Percentiles rank a stretch among this genome's conserved stretches.
phyloP scores from a whole-genome alignment of 2,888 invertebrate species.

The Andrena minutula region DNA sequence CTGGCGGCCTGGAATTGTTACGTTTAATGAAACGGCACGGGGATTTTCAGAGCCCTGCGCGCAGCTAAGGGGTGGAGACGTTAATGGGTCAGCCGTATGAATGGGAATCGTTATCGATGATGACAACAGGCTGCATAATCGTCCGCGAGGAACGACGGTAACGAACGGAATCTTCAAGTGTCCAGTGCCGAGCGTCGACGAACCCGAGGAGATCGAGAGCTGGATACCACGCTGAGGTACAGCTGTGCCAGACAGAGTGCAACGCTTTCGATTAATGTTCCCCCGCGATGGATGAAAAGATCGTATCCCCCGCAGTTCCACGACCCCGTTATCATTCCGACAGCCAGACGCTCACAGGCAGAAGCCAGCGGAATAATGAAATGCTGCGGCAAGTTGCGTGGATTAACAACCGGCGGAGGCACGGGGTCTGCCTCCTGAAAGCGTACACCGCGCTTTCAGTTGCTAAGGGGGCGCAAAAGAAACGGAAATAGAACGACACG shows the following conservation, averaged over 20 bases:
- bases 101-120: slow-evolving; percentile 41
- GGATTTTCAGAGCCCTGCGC: slow-evolving; percentile 20
- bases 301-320: neutral
- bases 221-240: neutral
- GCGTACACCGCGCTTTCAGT: slow-evolving; percentile 13
- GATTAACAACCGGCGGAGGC: slow-evolving; percentile 27
- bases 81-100: slow-evolving; percentile 50
- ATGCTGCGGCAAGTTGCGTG: slow-evolving; percentile 19
- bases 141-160: neutral
- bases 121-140: slow-evolving; percentile 5
- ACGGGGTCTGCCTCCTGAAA: neutral
- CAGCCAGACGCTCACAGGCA: neutral
- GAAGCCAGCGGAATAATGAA: slow-evolving; percentile 13
- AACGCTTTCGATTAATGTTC: slow-evolving; percentile 28
- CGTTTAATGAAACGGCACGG: slow-evolving; percentile 26
- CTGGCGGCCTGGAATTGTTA: slow-evolving; percentile 39
- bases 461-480: slow-evolving; percentile 1
- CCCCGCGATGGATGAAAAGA: neutral
- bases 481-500: slow-evolving; percentile 11
- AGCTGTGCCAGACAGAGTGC: neutral
- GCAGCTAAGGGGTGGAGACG: slow-evolving; percentile 34
- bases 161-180: neutral
- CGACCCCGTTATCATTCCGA: neutral
- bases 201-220: neutral
- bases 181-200: neutral